A percentile compares a stretch with the other conserved stretches of the same genome.
These are phyloP conservation scores for Falco concolor DNA, from an alignment of 2,797 vertebrate genomes.

Conservation along the genomic window DNA sequence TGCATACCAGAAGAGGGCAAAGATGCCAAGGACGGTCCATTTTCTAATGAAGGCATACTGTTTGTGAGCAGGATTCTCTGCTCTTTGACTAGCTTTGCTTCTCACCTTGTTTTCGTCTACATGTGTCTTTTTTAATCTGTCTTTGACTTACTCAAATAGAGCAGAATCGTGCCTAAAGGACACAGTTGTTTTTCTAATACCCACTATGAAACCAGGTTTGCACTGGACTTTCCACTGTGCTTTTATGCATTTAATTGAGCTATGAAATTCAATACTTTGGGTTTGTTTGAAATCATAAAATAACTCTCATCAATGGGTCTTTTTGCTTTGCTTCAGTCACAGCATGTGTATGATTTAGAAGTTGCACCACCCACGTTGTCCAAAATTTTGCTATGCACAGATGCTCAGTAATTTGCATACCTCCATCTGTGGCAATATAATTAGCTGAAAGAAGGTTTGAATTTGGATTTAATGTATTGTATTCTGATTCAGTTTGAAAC, in stretches of 20 bases:
- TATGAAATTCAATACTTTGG: background rate
- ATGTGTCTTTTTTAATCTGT: background rate
- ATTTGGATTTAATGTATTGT: slow-evolving; percentile 3
- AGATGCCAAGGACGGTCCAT: background rate
- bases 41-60: background rate
- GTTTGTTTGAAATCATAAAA: slow-evolving; percentile 48
- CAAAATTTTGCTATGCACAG: slow-evolving; percentile 60
- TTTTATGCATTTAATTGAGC: slow-evolving; percentile 1
- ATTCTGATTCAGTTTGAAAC: slow-evolving; percentile 12
- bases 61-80: background rate
- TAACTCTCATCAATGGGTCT: background rate
- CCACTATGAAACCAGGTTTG: background rate
- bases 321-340: slow-evolving; percentile 26
- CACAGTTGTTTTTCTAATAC: slow-evolving; percentile 2
- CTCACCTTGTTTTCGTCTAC: background rate
- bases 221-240: background rate
- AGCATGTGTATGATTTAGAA: slow-evolving; percentile 45
- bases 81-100: background rate
- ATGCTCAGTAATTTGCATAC: slow-evolving; percentile 60
- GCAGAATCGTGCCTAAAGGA: background rate
- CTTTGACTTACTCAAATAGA: background rate
- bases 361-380: slow-evolving; percentile 31
- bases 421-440: slow-evolving; percentile 51
- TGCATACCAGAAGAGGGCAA: background rate
- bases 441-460: slow-evolving; percentile 26